These are phyloP conservation scores for Picus viridis DNA, from an alignment of 2,797 vertebrate species.

Conservation along the genomic window DNA sequence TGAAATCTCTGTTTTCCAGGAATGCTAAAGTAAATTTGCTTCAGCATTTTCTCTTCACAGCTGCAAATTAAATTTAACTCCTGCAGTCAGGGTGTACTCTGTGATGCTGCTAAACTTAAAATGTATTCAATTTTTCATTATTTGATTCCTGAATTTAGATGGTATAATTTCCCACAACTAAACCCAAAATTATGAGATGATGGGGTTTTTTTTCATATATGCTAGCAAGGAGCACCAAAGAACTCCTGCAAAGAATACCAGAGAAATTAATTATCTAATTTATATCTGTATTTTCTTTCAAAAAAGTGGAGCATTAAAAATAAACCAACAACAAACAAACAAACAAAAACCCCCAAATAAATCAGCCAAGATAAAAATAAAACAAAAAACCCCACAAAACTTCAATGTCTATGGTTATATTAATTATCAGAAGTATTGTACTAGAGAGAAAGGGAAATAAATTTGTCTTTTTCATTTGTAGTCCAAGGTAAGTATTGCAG, in stretches of 20 bases:
- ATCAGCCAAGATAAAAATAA: neutral
- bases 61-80: neutral
- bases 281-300: neutral
- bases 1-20: neutral
- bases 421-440: neutral
- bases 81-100: neutral
- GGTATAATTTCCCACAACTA: neutral
- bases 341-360: fast-evolving
- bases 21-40: neutral
- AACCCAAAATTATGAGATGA: neutral
- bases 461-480: neutral
- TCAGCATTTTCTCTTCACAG: neutral
- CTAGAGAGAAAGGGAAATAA: neutral
- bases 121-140: neutral
- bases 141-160: neutral
- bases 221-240: neutral
- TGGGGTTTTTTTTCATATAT: neutral
- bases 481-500: neutral
- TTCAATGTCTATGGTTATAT: fast-evolving
- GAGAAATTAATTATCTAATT: neutral
- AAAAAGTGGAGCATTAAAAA: neutral
- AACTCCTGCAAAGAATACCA: neutral
- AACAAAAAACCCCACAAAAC: too few relatives aligned
- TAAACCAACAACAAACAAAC: neutral
- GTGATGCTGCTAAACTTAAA: neutral